Conservation (phyloP, 2,113 vertebrate genomes). For the Anguilla rostrata region DNA sequence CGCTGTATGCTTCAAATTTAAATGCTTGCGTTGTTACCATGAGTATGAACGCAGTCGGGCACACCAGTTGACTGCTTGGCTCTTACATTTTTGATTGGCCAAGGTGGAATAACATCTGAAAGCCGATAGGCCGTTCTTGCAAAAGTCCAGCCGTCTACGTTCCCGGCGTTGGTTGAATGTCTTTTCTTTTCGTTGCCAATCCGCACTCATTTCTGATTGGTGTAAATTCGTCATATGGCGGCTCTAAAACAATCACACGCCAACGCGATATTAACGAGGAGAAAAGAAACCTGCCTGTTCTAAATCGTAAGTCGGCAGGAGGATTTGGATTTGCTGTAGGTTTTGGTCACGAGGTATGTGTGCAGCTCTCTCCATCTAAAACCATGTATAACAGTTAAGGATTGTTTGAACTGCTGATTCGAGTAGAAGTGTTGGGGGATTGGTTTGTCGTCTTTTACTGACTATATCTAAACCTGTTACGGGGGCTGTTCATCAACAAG, state of each 20-base stretch:
- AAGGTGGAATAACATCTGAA: not conserved
- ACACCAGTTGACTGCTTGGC: not conserved
- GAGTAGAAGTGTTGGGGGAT: not conserved
- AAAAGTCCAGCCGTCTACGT: not conserved
- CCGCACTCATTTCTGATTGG: not conserved
- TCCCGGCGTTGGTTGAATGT: conserved; percentile 13
- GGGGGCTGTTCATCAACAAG: conserved; percentile 9
- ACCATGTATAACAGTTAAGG: not conserved
- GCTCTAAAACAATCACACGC: not conserved
- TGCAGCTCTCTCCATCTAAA: not conserved
- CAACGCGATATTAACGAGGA: not conserved
- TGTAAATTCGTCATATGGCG: not conserved
- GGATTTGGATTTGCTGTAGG: conserved; percentile 9
- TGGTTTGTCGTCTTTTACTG: not conserved
- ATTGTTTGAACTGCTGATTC: conserved; percentile 5
- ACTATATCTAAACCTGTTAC: not conserved
- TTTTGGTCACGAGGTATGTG: conserved; percentile 19
- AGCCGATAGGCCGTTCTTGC: not conserved
- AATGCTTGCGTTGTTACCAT: conserved; percentile 1
- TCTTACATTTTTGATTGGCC: not conserved
- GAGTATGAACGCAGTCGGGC: conserved; percentile 6
- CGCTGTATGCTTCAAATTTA: not conserved
- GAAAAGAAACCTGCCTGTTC: not conserved
- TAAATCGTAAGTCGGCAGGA: not conserved
- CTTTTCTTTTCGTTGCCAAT: not conserved